Evolutionary conservation across 2,888 invertebrate species (phyloP).

Genomic region (Polydrusus tereticollis): DNA sequence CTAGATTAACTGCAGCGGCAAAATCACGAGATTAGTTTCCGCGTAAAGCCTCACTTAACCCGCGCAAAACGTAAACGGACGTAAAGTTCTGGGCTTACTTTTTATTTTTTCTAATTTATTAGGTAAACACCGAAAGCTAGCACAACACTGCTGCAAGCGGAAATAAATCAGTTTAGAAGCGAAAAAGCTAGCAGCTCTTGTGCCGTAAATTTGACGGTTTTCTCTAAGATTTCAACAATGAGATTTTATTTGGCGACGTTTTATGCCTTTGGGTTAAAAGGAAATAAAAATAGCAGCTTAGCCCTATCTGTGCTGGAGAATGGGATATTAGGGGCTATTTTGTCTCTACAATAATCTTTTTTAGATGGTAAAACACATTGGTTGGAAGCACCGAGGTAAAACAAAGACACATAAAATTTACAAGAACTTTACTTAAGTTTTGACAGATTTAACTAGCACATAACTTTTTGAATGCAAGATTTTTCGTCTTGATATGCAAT

Average conservation of each 20-base stretch:
- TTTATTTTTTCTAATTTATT: slow-evolving; percentile 46
- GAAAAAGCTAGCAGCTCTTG: slow-evolving; percentile 42
- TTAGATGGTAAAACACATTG: slow-evolving; percentile 39
- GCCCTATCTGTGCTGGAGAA: slow-evolving; percentile 45
- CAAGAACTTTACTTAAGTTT: neutral
- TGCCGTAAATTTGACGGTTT: slow-evolving; percentile 46
- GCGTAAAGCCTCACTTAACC: neutral
- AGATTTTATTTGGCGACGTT: slow-evolving; percentile 48
- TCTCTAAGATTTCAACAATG: slow-evolving; percentile 49
- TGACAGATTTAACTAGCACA: neutral
- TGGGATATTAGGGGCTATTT: slow-evolving; percentile 41
- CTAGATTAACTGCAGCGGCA: neutral
- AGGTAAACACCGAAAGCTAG: slow-evolving; percentile 43
- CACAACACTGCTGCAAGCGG: slow-evolving; percentile 40
- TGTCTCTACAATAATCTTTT: slow-evolving; percentile 32
- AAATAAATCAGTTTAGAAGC: slow-evolving; percentile 47
- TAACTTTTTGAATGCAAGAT: neutral
- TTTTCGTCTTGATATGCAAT: neutral
- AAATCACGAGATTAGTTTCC: slow-evolving; percentile 2
- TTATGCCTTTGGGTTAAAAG: slow-evolving; percentile 44
- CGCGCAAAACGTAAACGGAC: slow-evolving; percentile 29
- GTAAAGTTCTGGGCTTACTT: slow-evolving; percentile 32
- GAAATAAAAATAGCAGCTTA: slow-evolving; percentile 46
- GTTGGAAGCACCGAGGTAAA: slow-evolving; percentile 12
- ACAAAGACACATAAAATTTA: slow-evolving; percentile 1